Percentiles rank a stretch among this genome's conserved stretches.
Conservation (phyloP, 2,113 vertebrate species). For the Leucosticte australis region DNA sequence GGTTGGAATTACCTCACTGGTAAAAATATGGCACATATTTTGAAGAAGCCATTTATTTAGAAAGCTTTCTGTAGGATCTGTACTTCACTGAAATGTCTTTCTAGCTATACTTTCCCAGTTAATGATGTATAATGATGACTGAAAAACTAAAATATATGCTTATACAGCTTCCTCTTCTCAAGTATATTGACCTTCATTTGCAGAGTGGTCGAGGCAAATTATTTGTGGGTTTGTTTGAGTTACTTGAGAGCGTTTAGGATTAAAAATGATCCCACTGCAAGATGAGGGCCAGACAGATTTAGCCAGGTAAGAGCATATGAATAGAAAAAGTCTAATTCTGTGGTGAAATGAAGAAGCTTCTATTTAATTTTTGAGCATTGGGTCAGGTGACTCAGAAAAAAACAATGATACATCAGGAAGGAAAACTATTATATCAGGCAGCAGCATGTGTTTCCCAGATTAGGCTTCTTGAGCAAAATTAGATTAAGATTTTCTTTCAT, state of each 20-base stretch:
- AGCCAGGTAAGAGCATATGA: slow-evolving; percentile 38
- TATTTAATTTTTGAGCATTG: neutral
- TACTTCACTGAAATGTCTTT: neutral
- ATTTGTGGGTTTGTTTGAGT: neutral
- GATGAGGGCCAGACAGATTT: neutral
- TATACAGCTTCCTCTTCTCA: neutral
- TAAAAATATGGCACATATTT: neutral
- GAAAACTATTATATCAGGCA: neutral
- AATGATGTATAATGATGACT: neutral
- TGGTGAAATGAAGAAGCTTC: slow-evolving; percentile 40
- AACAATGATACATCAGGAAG: neutral
- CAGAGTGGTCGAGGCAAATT: neutral
- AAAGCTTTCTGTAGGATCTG: neutral
- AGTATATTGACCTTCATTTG: neutral
- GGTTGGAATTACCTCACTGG: neutral
- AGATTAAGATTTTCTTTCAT: slow-evolving; percentile 14
- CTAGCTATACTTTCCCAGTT: neutral
- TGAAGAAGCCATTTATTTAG: neutral
- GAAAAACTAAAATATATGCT: neutral
- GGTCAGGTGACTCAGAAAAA: slow-evolving; percentile 25
- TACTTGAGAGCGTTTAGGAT: neutral
- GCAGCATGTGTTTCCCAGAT: slow-evolving; percentile 10
- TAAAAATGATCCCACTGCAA: neutral
- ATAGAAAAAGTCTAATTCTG: neutral
- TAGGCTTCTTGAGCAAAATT: slow-evolving; percentile 24